These are phyloP conservation scores for Drosophila ustulata DNA, from an alignment of 2,888 invertebrate species.

Conservation along the genomic window DNA sequence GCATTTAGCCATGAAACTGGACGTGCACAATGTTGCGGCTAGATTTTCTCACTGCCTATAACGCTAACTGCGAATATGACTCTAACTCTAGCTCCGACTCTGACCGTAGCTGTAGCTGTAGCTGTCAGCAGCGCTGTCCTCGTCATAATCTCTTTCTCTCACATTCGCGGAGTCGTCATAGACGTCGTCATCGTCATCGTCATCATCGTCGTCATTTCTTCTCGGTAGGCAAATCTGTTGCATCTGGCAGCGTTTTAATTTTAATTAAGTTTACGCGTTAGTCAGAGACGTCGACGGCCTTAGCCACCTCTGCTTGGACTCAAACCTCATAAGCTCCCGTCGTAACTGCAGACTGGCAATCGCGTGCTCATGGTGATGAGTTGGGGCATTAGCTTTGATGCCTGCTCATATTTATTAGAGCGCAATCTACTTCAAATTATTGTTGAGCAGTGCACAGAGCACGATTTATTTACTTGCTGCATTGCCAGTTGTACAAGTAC, in stretches of 20 bases:
- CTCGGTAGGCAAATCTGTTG: constrained; percentile 72
- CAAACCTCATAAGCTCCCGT: constrained; percentile 14
- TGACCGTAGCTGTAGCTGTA: constrained; percentile 18
- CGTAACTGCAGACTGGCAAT: constrained; percentile 47
- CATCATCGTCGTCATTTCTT: constrained; percentile 57
- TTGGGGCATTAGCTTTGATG: constrained; percentile 83
- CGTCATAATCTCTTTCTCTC: constrained; percentile 43
- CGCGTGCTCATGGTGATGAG: constrained; percentile 83
- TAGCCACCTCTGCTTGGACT: constrained; percentile 24
- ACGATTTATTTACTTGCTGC: constrained; percentile 33
- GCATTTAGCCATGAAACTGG: constrained; percentile 80
- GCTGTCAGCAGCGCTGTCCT: constrained; percentile 52
- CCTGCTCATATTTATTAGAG: constrained; percentile 82
- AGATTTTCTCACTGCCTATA: constrained; percentile 27
- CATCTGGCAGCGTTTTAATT: constrained; percentile 78
- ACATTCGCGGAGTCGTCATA: constrained; percentile 36
- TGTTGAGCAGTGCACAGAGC: constrained; percentile 31
- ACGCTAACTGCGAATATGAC: constrained; percentile 9
- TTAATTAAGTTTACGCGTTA: constrained; percentile 82
- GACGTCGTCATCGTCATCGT: constrained; percentile 46
- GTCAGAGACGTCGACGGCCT: constrained; percentile 21
- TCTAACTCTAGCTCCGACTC: neutral
- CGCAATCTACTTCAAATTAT: constrained; percentile 76
- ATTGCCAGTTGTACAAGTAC: neutral
- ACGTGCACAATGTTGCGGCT: constrained; percentile 41